Percentiles rank a stretch among this genome's conserved stretches.
phyloP scores from a whole-genome alignment of 2,797 vertebrate species.

The Cyprinodon diabolis region DNA sequence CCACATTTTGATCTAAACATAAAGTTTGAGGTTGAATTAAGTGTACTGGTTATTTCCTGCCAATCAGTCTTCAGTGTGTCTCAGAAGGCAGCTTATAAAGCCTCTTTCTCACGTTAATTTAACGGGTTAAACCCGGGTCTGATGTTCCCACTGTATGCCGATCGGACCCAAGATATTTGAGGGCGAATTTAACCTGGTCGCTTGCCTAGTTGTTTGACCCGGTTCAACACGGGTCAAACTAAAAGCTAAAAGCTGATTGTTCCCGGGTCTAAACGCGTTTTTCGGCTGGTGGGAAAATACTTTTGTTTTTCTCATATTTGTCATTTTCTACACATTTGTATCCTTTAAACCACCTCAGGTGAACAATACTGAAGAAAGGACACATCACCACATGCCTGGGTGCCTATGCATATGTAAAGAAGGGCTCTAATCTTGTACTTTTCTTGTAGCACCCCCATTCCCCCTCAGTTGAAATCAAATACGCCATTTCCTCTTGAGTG shows the following conservation, averaged over 20 bases:
- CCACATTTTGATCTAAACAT: neutral
- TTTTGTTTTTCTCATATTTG: neutral
- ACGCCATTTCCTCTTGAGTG: slow-evolving; percentile 47
- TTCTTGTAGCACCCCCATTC: neutral
- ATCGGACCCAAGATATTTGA: too few relatives aligned
- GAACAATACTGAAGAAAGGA: neutral
- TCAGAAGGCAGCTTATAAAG: neutral
- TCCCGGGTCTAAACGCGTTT: too few relatives aligned
- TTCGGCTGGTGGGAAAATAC: too few relatives aligned
- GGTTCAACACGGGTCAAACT: too few relatives aligned
- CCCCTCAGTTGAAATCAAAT: slow-evolving; percentile 39
- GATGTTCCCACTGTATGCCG: too few relatives aligned
- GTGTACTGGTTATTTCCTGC: neutral
- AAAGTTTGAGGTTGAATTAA: neutral
- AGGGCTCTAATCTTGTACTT: slow-evolving; percentile 14
- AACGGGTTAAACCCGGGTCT: too few relatives aligned
- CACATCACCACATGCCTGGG: neutral
- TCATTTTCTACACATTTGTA: neutral
- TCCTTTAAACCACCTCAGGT: neutral
- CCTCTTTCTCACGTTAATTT: too few relatives aligned
- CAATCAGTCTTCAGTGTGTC: neutral
- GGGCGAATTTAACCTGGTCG: too few relatives aligned
- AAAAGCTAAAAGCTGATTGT: too few relatives aligned
- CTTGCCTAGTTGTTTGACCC: too few relatives aligned
- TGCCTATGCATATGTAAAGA: slow-evolving; percentile 7